Evolutionary conservation across 2,888 invertebrate genomes (phyloP).

Genomic region (Pollenia labialis): DNA sequence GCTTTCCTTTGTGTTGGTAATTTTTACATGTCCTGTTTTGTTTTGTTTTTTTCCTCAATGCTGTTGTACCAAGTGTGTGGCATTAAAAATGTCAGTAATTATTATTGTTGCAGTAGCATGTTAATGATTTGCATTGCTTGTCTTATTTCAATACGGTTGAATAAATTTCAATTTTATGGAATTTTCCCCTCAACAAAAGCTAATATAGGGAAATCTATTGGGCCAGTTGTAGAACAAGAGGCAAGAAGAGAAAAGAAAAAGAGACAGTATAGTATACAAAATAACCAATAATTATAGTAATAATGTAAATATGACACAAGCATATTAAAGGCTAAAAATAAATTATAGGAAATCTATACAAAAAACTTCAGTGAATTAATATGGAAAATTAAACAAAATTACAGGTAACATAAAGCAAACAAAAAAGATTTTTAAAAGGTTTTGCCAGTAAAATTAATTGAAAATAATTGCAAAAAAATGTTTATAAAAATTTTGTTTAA

Average conservation of each 20-base stretch:
- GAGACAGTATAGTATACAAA: slow-evolving; percentile 9
- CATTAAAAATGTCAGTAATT: slow-evolving; percentile 70
- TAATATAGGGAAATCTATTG: neutral
- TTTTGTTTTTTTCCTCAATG: neutral
- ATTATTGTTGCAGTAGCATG: slow-evolving; percentile 68
- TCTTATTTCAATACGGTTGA: slow-evolving; percentile 54
- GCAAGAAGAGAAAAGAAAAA: neutral
- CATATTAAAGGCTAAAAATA: slow-evolving; percentile 15
- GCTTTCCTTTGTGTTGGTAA: neutral
- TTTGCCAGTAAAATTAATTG: too few relatives aligned
- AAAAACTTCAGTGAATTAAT: too few relatives aligned
- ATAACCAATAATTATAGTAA: slow-evolving; percentile 45
- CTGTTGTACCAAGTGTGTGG: slow-evolving; percentile 7
- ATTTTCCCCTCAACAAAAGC: slow-evolving; percentile 8
- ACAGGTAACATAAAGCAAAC: too few relatives aligned
- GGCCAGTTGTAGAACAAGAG: neutral
- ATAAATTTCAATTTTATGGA: slow-evolving; percentile 50
- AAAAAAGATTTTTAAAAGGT: too few relatives aligned
- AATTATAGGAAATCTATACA: too few relatives aligned
- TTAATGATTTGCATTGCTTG: slow-evolving; percentile 63
- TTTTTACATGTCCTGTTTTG: slow-evolving; percentile 23
- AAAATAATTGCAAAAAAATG: too few relatives aligned
- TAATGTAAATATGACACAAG: slow-evolving; percentile 39
- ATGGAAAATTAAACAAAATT: too few relatives aligned
- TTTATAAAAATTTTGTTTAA: too few relatives aligned